Conservation (phyloP, 2,888 invertebrate species). For the Candidula unifasciata region DNA sequence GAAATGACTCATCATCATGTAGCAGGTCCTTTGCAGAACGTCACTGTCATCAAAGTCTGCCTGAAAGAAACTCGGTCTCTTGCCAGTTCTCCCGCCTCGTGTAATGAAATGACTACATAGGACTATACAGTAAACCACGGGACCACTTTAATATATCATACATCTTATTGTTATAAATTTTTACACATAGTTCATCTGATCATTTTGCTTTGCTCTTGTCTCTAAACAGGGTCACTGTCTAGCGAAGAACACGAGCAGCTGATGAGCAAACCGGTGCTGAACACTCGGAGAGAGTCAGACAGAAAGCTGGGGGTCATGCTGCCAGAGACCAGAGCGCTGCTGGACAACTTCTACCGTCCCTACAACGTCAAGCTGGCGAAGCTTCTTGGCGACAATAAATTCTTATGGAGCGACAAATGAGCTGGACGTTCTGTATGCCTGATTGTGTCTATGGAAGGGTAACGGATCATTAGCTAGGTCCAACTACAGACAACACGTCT, state of each 20-base stretch:
- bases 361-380: conserved; percentile 62
- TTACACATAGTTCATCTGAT: background rate
- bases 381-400: conserved; percentile 37
- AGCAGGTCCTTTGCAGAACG: no score
- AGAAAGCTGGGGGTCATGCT: conserved; percentile 62
- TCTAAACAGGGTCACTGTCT: conserved; percentile 59
- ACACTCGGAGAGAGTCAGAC: conserved; percentile 60
- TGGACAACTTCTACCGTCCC: conserved; percentile 63
- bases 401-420: conserved; percentile 47
- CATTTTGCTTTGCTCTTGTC: background rate
- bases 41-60: no score
- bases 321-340: conserved; percentile 57
- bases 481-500: no score
- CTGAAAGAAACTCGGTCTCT: no score
- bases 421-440: no score
- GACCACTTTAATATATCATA: no score
- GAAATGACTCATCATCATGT: no score
- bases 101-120: no score
- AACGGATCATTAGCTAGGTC: no score
- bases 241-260: conserved; percentile 54
- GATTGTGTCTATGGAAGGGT: no score
- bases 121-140: no score
- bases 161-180: background rate
- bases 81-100: no score
- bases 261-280: conserved; percentile 54